Percentiles rank a stretch among this genome's conserved stretches.
phyloP scores from a whole-genome alignment of 2,888 invertebrate genomes.

The Tipula vernalis region DNA sequence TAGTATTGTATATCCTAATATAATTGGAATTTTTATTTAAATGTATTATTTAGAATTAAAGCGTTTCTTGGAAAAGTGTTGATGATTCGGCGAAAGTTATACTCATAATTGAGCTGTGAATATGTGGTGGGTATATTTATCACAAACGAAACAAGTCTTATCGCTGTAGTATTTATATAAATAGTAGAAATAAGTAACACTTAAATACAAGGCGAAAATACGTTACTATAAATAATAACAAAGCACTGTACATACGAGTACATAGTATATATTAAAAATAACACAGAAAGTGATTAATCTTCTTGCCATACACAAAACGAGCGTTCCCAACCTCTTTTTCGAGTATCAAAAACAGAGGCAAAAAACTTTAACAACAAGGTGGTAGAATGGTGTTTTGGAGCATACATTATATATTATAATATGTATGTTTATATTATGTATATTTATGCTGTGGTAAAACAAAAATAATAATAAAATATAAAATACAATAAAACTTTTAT shows the following conservation, averaged over 20 bases:
- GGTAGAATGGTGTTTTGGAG: neutral
- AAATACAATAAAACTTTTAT: neutral
- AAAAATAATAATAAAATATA: neutral
- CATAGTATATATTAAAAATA: neutral
- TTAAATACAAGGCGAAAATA: neutral
- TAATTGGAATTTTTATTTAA: neutral
- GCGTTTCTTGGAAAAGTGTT: neutral
- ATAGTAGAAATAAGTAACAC: neutral
- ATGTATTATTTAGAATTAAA: neutral
- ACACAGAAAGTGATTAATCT: neutral
- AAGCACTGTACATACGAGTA: neutral
- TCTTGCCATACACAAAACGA: neutral
- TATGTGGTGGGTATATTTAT: neutral
- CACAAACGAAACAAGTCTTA: neutral
- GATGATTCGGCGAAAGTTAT: neutral
- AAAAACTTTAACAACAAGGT: neutral
- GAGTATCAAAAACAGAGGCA: neutral
- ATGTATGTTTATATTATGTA: neutral
- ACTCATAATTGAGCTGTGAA: neutral
- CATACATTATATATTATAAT: neutral
- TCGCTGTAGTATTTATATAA: neutral
- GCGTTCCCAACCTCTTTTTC: neutral
- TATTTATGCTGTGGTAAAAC: neutral
- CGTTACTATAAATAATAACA: neutral
- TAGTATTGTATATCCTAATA: neutral